Conservation (phyloP, 1,140 invertebrate species). For the Philopotamus ludificatus region DNA sequence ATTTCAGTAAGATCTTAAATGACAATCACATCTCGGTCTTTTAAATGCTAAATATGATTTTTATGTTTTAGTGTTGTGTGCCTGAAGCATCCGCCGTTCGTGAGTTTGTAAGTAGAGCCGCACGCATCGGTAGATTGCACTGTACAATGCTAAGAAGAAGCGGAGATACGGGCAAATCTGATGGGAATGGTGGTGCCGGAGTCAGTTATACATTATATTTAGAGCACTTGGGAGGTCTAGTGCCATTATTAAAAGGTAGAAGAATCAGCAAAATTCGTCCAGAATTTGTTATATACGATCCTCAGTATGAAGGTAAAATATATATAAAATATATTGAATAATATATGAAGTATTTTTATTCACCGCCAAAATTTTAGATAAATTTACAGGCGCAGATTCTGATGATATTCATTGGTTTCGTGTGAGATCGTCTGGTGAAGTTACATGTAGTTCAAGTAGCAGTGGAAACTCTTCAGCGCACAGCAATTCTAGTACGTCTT, state of each 20-base stretch:
- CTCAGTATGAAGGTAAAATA: constrained; percentile 75
- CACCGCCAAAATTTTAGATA: not conserved
- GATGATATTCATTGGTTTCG: constrained; percentile 41
- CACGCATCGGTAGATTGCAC: constrained; percentile 79
- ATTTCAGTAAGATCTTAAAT: constrained; percentile 84
- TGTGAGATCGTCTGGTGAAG: constrained; percentile 34
- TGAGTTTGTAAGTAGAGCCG: constrained; percentile 89
- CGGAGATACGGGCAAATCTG: constrained; percentile 66
- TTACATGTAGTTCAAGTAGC: constrained; percentile 45
- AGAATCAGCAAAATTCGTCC: constrained; percentile 94
- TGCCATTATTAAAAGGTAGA: constrained; percentile 94
- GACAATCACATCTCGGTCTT: too few species aligned
- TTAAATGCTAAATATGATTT: constrained; percentile 1
- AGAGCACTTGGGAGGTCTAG: constrained; percentile 93
- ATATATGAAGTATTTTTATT: not conserved
- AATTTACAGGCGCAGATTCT: constrained; percentile 35
- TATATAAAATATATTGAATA: not conserved
- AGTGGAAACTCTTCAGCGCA: constrained; percentile 42
- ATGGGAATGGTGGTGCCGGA: constrained; percentile 60
- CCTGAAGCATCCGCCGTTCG: constrained; percentile 84
- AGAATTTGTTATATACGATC: constrained; percentile 98
- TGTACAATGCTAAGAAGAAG: constrained; percentile 96
- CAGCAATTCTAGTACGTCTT: constrained; percentile 39
- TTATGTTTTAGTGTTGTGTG: constrained; percentile 78
- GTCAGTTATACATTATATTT: constrained; percentile 94